Base-by-base conservation (phyloP, 2,113 vertebrate genomes). In the Erythrocercus mccallii region DNA sequence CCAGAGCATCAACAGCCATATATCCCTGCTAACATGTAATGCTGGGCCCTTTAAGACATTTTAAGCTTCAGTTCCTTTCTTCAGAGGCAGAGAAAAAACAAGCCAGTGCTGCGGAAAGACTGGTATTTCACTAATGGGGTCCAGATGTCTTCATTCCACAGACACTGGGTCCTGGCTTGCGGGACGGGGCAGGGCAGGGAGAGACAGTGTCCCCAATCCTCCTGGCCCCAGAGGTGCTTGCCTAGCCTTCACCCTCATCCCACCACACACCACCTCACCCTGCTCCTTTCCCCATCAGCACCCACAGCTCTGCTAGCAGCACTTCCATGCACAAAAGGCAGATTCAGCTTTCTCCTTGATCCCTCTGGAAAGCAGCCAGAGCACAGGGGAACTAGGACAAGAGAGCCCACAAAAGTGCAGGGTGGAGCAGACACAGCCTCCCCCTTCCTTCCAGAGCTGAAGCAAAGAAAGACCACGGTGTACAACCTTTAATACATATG, bases 91-190 rank as follows among this genome's bases (percentile, higher is more conserved):
- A 84, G 72, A 68, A 65, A 96, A 96, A 91, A 94, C 91, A 92
- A 96, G 73, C 68, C 78, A 92, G 81, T 30, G 7, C 92, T 96
- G 96, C 24, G 27, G 95, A 93, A 92, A 92, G 93, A 69, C 86
- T 95, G 93, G 95, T 96, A 97, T 95, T 94, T 96, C 84, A 80
- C 93, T 97, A 97, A 97, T 96, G 92, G 86, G 93, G 90, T 96
- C 97, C 96, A 97, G 97, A 97, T 97, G 96, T 96, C 91, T 84
- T 66, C 71, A 47, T 66, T 92, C 76, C 3, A 0, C 79, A 88
- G 92, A 27, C 88, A 65, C 62, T 25, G 40, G 48, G 73, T 80
- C 92, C 91, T 60, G 79, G 51, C 70, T 74, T 74, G 37, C 65
- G 37, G 31, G 81, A 69, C 21, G n/a, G n/a, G n/a, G n/a, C n/a